phyloP scores from a whole-genome alignment of 2,888 invertebrate species.

The Xanthia icteritia region DNA sequence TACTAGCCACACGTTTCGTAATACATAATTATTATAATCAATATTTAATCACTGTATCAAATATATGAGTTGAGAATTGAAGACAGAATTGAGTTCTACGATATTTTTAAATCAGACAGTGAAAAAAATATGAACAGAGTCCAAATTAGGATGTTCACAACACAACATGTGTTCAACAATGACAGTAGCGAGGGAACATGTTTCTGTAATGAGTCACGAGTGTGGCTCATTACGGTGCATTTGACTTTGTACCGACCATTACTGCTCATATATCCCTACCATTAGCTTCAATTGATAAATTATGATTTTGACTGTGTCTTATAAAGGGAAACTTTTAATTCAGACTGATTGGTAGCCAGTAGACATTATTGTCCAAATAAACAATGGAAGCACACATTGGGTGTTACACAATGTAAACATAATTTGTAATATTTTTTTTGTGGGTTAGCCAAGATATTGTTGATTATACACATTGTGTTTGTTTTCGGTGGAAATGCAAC shows the following conservation, averaged over 20 bases:
- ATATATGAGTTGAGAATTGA: not conserved
- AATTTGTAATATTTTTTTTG: slow-evolving; percentile 31
- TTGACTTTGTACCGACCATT: slow-evolving; percentile 60
- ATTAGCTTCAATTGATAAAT: slow-evolving; percentile 67
- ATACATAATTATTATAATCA: slow-evolving; percentile 10
- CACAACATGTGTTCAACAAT: slow-evolving; percentile 57
- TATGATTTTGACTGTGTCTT: slow-evolving; percentile 52
- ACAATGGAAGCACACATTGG: slow-evolving; percentile 24
- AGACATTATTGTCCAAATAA: slow-evolving; percentile 24
- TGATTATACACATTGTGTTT: slow-evolving; percentile 14
- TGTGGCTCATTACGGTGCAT: slow-evolving; percentile 51
- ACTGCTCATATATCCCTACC: slow-evolving; percentile 52
- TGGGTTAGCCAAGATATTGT: slow-evolving; percentile 26
- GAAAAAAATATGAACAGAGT: slow-evolving; percentile 21
- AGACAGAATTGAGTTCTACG: not conserved
- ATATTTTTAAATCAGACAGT: slow-evolving; percentile 3
- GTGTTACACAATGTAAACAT: slow-evolving; percentile 27
- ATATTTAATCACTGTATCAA: not conserved
- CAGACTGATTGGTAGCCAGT: slow-evolving; percentile 21
- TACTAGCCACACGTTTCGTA: slow-evolving; percentile 19
- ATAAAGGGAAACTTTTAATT: slow-evolving; percentile 36
- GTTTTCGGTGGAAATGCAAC: slow-evolving; percentile 13
- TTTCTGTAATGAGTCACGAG: slow-evolving; percentile 68
- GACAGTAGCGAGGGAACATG: slow-evolving; percentile 62
- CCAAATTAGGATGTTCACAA: slow-evolving; percentile 48